Base-by-base conservation (phyloP, 2,888 invertebrate genomes). In the Nymphalis c-album region DNA sequence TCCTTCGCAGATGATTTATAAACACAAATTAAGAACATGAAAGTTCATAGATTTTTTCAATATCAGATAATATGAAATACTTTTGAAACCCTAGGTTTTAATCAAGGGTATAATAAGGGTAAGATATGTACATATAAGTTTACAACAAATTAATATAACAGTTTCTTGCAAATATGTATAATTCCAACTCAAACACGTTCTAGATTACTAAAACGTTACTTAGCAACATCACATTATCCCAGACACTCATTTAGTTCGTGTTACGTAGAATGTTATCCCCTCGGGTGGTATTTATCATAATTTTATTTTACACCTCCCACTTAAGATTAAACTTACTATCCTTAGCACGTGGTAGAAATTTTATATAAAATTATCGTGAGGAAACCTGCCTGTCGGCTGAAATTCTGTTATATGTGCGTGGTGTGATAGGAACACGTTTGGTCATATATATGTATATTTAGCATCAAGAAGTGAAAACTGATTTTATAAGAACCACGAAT, bases 151-250 rank as follows among this genome's bases (percentile, higher is more conserved):
- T 0, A n/a, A 18, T 7, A 48, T 18, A 0, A 4, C 40, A 40
- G 3, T 40, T 10, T 18, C 18, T 8, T 50, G 10, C 1, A 10
- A 50, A 2, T 18, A 18, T 10, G 50, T n/a, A 31, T 7, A 55
- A 7, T 31, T 31, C 7, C 6, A 55, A 7, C 31, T 55, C 17
- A 16, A 7, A 6, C 53, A n/a, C 17, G 16, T 31, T 31, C 31
- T 17, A 26, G 7, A 22, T 31, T 31, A 31, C 17, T 55, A 17
- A 55, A 55, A 50, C 18, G 59, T 45, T 20, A 48, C 50, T 59
- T 64, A 64, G 59, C 64, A 48, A 50, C 59, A 35, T 59, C 64
- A 45, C 57, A 59, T 64, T 64, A 64, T 64, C 50, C 26, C 16
- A 17, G 53, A 55, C 31, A 31, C 16, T 16, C 22, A 16, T 22